Evolutionary conservation across 1,140 invertebrate genomes (phyloP), one percentile per base, ranked within the genome.

Genomic region (Whitmania pigra): DNA sequence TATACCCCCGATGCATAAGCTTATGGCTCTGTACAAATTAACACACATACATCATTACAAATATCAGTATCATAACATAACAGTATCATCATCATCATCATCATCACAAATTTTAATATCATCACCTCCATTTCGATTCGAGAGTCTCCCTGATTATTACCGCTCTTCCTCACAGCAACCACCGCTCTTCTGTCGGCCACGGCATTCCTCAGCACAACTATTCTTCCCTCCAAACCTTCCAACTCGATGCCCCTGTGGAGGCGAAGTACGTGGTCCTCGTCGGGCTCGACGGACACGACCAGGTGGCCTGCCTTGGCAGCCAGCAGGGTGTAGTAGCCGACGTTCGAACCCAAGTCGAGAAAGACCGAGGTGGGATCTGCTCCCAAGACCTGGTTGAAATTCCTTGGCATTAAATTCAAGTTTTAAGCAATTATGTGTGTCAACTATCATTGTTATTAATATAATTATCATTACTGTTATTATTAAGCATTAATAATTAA

Each of bases 231-330:
- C 18, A 75, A 71, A 15, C 76, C 71, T 31, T 74, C 75, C 13
- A 78, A 53, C 4, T 69, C 63, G 18, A 78, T 71, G 11, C 78
- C 77, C 11, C 74, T 43, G 27, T 77, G 72, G 18, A 81, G 72
- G 0, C 77, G 75, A 1, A 67, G 69, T 17, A 80, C 67, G 71
- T 74, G 79, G 22, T 75, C 71, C 53, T 43, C n/a, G 13, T 75
- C 69, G n/a, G 79, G 79, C 60, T 80, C 79, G n/a, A 80, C 73
- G 9, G 79, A 77, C 22, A 80, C 68, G 2, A 79, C 78, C 11
- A 72, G 66, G 54, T 79, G 78, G 29, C 78, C 77, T 71, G 76
- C 76, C 13, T 74, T 73, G 3, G 76, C 76, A 1, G 77, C 75
- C 20, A 80, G 73, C 17, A 80, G 72, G 53, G 76, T 76, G 71